Conservation (phyloP, 2,888 invertebrate genomes). For the Buathra laborator region DNA sequence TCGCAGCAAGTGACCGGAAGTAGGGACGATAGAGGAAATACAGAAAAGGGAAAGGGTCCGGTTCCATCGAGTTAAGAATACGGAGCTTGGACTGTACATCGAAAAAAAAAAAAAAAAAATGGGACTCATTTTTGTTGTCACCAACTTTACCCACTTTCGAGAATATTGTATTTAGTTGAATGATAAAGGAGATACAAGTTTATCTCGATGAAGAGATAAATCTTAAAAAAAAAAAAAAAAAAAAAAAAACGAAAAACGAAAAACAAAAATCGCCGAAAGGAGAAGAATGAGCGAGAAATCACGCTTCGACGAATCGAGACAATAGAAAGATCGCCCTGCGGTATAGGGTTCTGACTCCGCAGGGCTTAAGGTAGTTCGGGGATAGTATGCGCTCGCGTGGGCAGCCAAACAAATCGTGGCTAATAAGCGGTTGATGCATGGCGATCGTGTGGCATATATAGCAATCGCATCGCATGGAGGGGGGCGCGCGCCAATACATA, state of each 20-base stretch:
- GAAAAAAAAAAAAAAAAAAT: not conserved
- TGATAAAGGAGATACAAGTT: not conserved
- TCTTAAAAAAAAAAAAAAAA: not conserved
- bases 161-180: not conserved
- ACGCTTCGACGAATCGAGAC: conserved; percentile 67
- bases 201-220: conserved; percentile 15
- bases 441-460: conserved; percentile 64
- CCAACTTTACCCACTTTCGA: not conserved
- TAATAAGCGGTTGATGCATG: conserved; percentile 82
- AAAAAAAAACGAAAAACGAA: not conserved
- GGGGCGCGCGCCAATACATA: conserved; percentile 80
- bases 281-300: conserved; percentile 51
- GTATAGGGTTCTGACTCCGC: conserved; percentile 30
- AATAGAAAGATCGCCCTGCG: conserved; percentile 46
- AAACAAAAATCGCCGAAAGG: conserved; percentile 7
- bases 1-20: no score
- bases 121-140: not conserved
- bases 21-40: no score
- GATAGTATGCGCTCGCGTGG: conserved; percentile 62
- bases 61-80: no score
- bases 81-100: no score
- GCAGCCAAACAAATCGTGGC: conserved; percentile 80
- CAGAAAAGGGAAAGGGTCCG: no score
- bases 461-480: conserved; percentile 71
- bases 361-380: conserved; percentile 44